Conservation (phyloP, 2,797 vertebrate genomes). For the Jordanella pulchra region DNA sequence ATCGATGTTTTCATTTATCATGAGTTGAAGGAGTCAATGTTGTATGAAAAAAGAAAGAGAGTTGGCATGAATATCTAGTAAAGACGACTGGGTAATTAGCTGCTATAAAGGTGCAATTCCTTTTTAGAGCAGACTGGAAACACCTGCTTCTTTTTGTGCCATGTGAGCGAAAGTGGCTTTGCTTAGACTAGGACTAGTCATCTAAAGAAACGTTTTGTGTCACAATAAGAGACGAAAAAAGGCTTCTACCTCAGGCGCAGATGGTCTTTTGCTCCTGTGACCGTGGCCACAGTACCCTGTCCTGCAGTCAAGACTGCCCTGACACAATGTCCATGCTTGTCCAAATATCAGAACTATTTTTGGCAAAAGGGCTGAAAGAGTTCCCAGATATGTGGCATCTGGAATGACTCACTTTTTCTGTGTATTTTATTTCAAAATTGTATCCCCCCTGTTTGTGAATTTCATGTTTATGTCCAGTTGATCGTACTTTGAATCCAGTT, state of each 20-base stretch:
- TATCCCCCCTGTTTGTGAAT: constrained; percentile 36
- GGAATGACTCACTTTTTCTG: constrained; percentile 30
- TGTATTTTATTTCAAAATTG: constrained; percentile 57
- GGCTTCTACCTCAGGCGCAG: constrained; percentile 18
- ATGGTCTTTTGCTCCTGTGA: constrained; percentile 55
- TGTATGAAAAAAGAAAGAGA: not conserved
- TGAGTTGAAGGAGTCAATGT: not conserved
- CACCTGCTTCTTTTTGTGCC: constrained; percentile 5
- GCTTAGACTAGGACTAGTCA: constrained; percentile 8
- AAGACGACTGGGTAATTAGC: not conserved
- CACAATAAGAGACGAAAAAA: constrained; percentile 3
- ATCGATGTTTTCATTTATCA: not conserved
- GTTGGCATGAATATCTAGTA: not conserved
- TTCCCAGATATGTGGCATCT: constrained; percentile 39
- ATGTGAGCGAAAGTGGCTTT: not conserved
- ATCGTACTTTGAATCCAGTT: constrained; percentile 70
- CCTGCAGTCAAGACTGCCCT: constrained; percentile 16
- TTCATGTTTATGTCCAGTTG: constrained; percentile 39
- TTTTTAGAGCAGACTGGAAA: constrained; percentile 2
- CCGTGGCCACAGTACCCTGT: constrained; percentile 45
- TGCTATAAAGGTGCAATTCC: not conserved
- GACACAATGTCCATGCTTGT: constrained; percentile 70
- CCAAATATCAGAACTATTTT: constrained; percentile 66
- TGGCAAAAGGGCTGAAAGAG: constrained; percentile 47
- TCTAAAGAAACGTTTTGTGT: constrained; percentile 13